These are phyloP conservation scores for Ceratina calcarata DNA, from an alignment of 1,140 invertebrate genomes.

Conservation along the genomic window DNA sequence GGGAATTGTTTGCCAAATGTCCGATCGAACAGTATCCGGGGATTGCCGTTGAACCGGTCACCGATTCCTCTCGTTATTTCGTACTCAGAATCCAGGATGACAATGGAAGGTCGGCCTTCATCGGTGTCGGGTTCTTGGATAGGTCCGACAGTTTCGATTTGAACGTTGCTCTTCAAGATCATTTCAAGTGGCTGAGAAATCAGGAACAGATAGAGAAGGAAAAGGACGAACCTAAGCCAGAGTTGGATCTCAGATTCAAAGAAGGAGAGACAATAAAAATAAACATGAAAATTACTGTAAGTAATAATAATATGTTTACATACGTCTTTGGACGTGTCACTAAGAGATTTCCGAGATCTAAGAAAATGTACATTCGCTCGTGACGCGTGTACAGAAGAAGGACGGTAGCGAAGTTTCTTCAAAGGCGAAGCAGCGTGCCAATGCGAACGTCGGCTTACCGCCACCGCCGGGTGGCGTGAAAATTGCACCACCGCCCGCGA, in stretches of 20 bases:
- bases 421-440: constrained; percentile 83
- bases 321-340: constrained; percentile 21
- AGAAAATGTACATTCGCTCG: constrained; percentile 55
- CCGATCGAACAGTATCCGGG: constrained; percentile 98
- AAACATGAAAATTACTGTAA: constrained; percentile 98
- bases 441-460: constrained; percentile 86
- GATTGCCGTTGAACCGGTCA: constrained; percentile 95
- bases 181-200: constrained; percentile 98
- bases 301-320: constrained; percentile 2
- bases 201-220: constrained; percentile 93
- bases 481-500: constrained; percentile 84
- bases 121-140: constrained; percentile 98
- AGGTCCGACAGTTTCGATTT: constrained; percentile 99
- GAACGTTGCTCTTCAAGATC: constrained; percentile 98
- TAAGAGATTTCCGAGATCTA: constrained; percentile 9
- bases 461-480: constrained; percentile 91
- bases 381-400: constrained; percentile 89
- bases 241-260: constrained; percentile 97
- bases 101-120: constrained; percentile 96
- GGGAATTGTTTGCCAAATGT: constrained; percentile 98
- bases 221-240: constrained; percentile 87
- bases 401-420: constrained; percentile 87
- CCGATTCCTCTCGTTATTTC: constrained; percentile 99
- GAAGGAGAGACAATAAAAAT: constrained; percentile 99
- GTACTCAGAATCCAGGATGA: constrained; percentile 97